Percentiles rank a stretch among this genome's conserved stretches.
Evolutionary conservation across 1,140 invertebrate genomes (phyloP).

Genomic region (Penaeus japonicus): DNA sequence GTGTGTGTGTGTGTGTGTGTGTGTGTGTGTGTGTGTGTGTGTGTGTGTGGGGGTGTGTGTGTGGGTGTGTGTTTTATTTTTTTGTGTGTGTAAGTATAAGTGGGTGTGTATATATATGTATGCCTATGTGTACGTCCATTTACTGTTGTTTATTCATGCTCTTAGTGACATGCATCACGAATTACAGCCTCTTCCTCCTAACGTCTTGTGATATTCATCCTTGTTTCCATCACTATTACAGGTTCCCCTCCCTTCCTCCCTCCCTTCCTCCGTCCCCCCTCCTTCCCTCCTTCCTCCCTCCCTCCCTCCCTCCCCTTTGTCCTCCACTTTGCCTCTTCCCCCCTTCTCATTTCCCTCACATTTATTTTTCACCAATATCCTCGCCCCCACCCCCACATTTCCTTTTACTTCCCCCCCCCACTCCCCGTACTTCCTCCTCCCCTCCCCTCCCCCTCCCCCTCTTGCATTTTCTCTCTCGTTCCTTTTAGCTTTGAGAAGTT

Average conservation of each 20-base stretch:
- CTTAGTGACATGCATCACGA: too few species aligned
- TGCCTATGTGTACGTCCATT: too few species aligned
- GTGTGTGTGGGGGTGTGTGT: background rate
- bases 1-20: background rate
- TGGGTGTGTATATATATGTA: too few species aligned
- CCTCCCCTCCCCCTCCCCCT: background rate
- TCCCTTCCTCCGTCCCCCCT: background rate
- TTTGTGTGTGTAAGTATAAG: too few species aligned
- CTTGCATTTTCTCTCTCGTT: background rate
- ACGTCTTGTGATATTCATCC: background rate
- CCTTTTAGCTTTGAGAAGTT: too few species aligned
- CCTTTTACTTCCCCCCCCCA: too few species aligned
- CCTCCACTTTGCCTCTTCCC: background rate
- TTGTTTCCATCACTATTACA: background rate
- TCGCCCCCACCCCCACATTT: background rate
- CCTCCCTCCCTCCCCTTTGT: background rate
- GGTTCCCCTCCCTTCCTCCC: background rate
- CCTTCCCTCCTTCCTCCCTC: background rate
- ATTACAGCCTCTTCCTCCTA: background rate
- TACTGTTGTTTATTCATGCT: too few species aligned
- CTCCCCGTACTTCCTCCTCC: too few species aligned
- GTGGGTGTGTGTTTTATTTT: too few species aligned
- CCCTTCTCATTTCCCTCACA: background rate
- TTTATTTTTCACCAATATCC: background rate
- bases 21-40: background rate